Evolutionary conservation across 2,888 invertebrate species (phyloP).

Genomic region (Vesta saturnalis): DNA sequence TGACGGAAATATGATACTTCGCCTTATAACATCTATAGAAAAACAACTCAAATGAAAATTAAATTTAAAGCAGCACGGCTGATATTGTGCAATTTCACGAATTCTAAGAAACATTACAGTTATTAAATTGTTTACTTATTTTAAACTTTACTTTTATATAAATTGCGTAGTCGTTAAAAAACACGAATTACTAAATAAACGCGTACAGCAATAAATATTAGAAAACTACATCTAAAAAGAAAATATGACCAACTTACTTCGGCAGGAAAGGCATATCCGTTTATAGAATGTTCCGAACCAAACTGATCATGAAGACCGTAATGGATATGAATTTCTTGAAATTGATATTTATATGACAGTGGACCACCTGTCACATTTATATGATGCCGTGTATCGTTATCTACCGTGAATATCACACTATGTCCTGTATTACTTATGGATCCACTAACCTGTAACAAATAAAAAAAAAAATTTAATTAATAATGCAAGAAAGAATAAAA

Average conservation of each 20-base stretch:
- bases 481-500: not conserved
- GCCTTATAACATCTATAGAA: too few species aligned
- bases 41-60: too few species aligned
- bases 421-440: conserved; percentile 93
- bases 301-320: conserved; percentile 91
- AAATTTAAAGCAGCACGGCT: too few species aligned
- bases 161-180: too few species aligned
- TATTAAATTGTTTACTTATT: too few species aligned
- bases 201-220: too few species aligned
- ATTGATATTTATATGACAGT: conserved; percentile 93
- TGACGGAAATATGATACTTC: too few species aligned
- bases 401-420: conserved; percentile 91
- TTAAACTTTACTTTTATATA: too few species aligned
- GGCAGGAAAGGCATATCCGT: conserved; percentile 95
- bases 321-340: conserved; percentile 94
- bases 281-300: conserved; percentile 97
- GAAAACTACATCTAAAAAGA: conserved; percentile 14
- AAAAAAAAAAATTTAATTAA: conserved; percentile 2
- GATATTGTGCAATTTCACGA: too few species aligned
- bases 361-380: conserved; percentile 97
- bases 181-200: too few species aligned
- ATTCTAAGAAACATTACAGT: too few species aligned
- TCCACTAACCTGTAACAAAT: conserved; percentile 80
- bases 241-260: conserved; percentile 76
- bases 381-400: conserved; percentile 83